phyloP scores from a whole-genome alignment of 2,113 vertebrate species.

The Riparia riparia region DNA sequence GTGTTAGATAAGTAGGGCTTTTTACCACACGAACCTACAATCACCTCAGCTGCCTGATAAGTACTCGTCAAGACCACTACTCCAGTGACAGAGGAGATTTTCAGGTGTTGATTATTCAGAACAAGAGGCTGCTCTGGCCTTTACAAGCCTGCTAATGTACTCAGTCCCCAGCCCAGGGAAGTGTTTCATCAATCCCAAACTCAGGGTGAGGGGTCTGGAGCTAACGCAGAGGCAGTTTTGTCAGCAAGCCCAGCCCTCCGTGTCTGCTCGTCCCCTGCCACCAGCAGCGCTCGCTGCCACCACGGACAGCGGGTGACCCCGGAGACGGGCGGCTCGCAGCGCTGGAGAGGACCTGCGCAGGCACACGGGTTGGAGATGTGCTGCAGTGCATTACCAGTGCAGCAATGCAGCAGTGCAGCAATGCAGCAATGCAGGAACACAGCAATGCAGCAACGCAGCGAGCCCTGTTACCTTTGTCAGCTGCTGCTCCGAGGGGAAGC shows the following conservation, averaged over 20 bases:
- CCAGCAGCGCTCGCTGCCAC: background rate
- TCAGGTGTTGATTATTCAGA: background rate
- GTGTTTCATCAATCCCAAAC: background rate
- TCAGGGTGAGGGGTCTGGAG: background rate
- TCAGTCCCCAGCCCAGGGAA: background rate
- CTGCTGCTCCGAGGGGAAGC: constrained; percentile 92
- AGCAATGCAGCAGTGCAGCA: background rate
- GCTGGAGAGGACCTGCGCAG: background rate
- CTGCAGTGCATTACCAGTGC: background rate
- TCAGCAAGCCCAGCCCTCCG: background rate
- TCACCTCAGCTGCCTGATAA: background rate
- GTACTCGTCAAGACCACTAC: background rate
- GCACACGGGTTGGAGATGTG: background rate
- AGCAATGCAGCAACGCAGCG: background rate
- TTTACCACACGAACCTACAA: background rate
- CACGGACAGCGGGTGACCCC: background rate
- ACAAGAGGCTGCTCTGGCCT: background rate
- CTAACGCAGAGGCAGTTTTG: background rate
- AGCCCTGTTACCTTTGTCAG: constrained; percentile 86
- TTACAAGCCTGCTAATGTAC: background rate
- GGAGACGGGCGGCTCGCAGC: accelerated
- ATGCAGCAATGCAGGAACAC: background rate
- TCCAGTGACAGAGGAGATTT: background rate
- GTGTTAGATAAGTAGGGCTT: background rate
- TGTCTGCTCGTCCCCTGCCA: accelerated